A percentile compares a stretch with the other conserved stretches of the same genome.
phyloP scores from a whole-genome alignment of 2,797 vertebrate species.

The Acanthurus tractus region DNA sequence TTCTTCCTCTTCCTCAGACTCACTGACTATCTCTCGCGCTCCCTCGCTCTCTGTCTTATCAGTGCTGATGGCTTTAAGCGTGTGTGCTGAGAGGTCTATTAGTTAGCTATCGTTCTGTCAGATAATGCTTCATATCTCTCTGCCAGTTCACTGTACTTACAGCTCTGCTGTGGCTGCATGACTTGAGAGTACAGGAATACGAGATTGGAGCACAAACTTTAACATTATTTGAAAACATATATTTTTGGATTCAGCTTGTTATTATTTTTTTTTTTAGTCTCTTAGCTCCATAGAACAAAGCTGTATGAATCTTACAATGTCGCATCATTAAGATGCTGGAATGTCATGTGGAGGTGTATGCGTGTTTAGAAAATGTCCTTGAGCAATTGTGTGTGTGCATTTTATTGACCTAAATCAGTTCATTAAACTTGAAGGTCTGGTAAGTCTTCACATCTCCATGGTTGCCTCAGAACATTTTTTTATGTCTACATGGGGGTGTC shows the following conservation, averaged over 20 bases:
- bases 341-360: constrained; percentile 33
- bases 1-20: constrained; percentile 35
- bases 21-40: constrained; percentile 34
- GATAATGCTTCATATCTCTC: constrained; percentile 71
- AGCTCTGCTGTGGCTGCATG: constrained; percentile 44
- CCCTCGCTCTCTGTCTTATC: constrained; percentile 68
- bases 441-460: constrained; percentile 25
- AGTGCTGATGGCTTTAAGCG: constrained; percentile 65
- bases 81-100: constrained; percentile 76
- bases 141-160: constrained; percentile 59
- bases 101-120: constrained; percentile 73
- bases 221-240: constrained; percentile 1
- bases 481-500: constrained; percentile 9
- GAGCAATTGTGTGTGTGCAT: constrained; percentile 39
- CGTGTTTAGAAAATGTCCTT: constrained; percentile 38
- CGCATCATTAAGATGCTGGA: constrained; percentile 11
- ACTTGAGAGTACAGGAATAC: constrained; percentile 40
- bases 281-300: neutral
- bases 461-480: constrained; percentile 40
- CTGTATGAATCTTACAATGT: constrained; percentile 5
- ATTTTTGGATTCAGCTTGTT: constrained; percentile 2
- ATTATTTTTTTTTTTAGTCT: neutral
- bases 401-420: constrained; percentile 61
- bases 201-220: constrained; percentile 12
- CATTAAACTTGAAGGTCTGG: constrained; percentile 52